Evolutionary conservation across 2,888 invertebrate species (phyloP).

Genomic region (Andricus curvator): DNA sequence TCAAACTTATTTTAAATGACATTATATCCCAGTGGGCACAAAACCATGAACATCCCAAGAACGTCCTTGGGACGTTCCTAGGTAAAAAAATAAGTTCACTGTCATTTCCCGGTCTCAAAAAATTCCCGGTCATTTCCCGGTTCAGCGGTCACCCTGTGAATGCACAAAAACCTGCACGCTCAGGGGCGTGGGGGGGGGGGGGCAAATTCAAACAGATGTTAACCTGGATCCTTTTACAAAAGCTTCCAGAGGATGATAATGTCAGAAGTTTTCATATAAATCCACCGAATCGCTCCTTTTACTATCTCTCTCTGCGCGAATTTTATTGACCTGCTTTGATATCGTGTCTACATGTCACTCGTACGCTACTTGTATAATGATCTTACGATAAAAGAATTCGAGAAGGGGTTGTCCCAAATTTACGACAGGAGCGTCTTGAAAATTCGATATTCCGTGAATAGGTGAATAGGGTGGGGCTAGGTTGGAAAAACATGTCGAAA

Average conservation of each 20-base stretch:
- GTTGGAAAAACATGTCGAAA: constrained; percentile 7
- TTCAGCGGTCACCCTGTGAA: too few relatives aligned
- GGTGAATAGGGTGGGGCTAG: background rate
- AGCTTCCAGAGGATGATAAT: background rate
- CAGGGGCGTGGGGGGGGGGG: too few relatives aligned
- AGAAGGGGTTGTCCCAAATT: background rate
- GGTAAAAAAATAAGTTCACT: too few relatives aligned
- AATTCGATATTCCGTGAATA: background rate
- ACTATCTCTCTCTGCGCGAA: background rate
- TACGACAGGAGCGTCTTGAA: background rate
- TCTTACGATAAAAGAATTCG: too few relatives aligned
- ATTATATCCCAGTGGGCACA: too few relatives aligned
- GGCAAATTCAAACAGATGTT: background rate
- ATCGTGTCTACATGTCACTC: background rate
- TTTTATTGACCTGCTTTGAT: background rate
- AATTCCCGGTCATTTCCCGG: too few relatives aligned
- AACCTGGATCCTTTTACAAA: background rate
- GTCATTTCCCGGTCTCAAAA: too few relatives aligned
- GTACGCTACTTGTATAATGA: background rate
- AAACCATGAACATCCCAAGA: too few relatives aligned
- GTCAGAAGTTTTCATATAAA: background rate
- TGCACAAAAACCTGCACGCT: background rate
- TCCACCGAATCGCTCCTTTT: background rate
- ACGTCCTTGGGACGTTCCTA: too few relatives aligned
- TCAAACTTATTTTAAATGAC: too few relatives aligned